These are phyloP conservation scores for Cotesia glomerata DNA, from an alignment of 1,140 invertebrate species.

Conservation along the genomic window DNA sequence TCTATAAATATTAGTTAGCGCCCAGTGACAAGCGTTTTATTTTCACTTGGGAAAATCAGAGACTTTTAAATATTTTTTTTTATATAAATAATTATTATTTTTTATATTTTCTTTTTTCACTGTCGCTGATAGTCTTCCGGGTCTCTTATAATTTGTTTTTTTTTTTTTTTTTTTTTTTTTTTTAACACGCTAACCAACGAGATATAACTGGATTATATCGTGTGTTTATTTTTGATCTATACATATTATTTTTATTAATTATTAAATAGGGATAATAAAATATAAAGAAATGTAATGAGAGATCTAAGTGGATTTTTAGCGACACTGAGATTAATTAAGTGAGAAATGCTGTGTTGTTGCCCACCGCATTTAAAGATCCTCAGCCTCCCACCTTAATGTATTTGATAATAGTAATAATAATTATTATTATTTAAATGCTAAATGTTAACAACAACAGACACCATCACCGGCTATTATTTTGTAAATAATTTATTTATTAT, in stretches of 20 bases:
- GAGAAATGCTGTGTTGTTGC: constrained; percentile 51
- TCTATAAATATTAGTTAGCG: not conserved
- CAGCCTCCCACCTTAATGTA: too few relatives aligned
- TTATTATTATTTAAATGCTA: too few relatives aligned
- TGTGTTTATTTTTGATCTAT: not conserved
- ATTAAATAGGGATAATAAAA: not conserved
- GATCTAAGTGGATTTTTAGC: not conserved
- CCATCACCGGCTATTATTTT: constrained; percentile 45
- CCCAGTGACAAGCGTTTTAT: not conserved
- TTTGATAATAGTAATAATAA: constrained; percentile 4
- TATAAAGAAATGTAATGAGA: too few relatives aligned
- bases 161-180: too few relatives aligned
- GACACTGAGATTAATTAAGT: constrained; percentile 21
- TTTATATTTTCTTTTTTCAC: not conserved
- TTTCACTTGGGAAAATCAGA: not conserved
- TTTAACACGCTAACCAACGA: not conserved
- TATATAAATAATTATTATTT: not conserved
- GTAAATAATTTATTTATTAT: constrained; percentile 66
- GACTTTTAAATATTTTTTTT: not conserved
- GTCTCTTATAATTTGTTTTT: too few relatives aligned
- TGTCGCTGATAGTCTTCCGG: too few relatives aligned
- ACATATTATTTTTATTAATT: too few relatives aligned
- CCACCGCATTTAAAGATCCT: constrained; percentile 9
- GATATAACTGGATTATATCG: constrained; percentile 29
- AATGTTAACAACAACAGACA: not conserved